Evolutionary conservation across 1,140 invertebrate species (phyloP).

Genomic region (Bilobella aurantiaca): DNA sequence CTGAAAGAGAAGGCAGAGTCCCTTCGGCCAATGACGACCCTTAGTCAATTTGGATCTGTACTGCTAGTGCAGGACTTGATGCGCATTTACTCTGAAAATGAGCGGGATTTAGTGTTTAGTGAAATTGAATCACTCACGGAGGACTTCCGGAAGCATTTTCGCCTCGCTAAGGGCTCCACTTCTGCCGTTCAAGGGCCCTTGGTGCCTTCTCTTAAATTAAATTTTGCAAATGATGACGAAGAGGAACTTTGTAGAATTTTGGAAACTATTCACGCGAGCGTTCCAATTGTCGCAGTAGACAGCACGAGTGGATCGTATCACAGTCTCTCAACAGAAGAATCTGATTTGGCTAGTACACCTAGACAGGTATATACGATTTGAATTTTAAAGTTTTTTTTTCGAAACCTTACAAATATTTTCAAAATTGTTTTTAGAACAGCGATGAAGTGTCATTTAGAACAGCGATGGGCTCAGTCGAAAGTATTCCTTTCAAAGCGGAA

Average conservation of each 20-base stretch:
- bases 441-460: conserved; percentile 10
- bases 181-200: no score
- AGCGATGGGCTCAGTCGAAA: conserved; percentile 11
- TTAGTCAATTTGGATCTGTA: conserved; percentile 24
- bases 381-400: background rate
- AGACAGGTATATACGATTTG: background rate
- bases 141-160: conserved; percentile 13
- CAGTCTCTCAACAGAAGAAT: conserved; percentile 26
- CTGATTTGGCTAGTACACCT: conserved; percentile 13
- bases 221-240: conserved; percentile 4
- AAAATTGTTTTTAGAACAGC: background rate
- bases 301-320: conserved; percentile 29
- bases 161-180: background rate
- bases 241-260: conserved; percentile 14
- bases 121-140: conserved; percentile 22
- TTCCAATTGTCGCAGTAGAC: conserved; percentile 13
- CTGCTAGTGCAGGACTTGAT: conserved; percentile 23
- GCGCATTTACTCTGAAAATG: conserved; percentile 8
- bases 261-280: conserved; percentile 21
- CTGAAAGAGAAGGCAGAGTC: conserved; percentile 27
- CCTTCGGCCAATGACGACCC: conserved; percentile 26
- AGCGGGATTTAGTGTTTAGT: conserved; percentile 24
- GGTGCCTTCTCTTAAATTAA: no score
- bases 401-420: no score
- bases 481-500: background rate